Conservation (phyloP, 2,888 invertebrate species). For the Mesorhabditis spiculigera region DNA sequence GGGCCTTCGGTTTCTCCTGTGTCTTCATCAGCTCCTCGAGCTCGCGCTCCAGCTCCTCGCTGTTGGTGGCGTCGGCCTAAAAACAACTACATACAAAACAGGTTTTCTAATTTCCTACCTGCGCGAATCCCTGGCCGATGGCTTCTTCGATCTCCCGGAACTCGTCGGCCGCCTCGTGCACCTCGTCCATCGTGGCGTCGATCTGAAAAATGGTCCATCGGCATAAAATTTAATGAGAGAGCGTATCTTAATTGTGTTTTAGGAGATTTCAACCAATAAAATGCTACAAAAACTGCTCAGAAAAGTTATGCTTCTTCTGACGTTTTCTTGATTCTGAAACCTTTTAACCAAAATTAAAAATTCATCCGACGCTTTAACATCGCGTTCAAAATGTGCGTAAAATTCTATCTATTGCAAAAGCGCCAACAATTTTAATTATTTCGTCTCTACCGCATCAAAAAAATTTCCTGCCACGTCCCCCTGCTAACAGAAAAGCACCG, state of each 20-base stretch:
- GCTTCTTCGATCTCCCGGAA: constrained; percentile 51
- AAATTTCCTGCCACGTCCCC: no score
- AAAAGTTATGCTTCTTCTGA: no score
- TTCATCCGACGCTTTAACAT: not conserved
- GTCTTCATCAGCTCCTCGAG: constrained; percentile 24
- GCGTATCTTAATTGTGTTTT: no score
- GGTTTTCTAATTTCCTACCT: constrained; percentile 8
- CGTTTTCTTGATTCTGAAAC: not conserved
- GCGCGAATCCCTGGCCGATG: constrained; percentile 21
- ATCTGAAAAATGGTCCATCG: constrained; percentile 22
- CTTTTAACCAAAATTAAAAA: not conserved
- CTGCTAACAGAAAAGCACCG: not conserved
- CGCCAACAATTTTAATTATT: no score
- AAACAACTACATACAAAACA: not conserved
- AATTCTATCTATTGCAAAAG: no score
- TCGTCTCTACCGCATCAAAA: no score
- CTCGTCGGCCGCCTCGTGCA: constrained; percentile 47
- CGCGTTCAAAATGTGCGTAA: no score
- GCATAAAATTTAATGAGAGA: not conserved
- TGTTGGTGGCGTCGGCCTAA: constrained; percentile 6
- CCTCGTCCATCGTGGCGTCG: constrained; percentile 53
- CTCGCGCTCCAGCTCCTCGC: constrained; percentile 29
- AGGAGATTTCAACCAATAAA: no score
- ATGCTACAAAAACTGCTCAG: not conserved
- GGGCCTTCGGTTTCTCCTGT: constrained; percentile 10